phyloP scores from a whole-genome alignment of 2,888 invertebrate genomes.

The Gryllus longicercus region DNA sequence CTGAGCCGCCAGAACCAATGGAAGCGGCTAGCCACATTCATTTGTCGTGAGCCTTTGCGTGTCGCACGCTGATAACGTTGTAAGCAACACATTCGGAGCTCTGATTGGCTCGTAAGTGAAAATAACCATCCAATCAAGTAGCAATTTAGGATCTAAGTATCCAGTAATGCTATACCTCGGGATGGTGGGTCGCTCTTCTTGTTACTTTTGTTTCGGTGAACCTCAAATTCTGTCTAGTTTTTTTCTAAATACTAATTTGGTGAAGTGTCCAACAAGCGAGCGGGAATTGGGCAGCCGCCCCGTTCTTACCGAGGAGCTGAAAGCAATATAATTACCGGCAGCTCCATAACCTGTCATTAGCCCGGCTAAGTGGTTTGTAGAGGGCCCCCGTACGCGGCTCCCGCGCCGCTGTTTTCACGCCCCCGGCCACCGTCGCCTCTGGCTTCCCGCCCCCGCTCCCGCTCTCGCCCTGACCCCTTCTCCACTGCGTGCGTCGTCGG shows the following conservation, averaged over 20 bases:
- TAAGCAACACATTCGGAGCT: neutral
- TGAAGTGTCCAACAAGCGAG: conserved; percentile 1
- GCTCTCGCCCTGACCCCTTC: neutral
- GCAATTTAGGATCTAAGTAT: conserved; percentile 4
- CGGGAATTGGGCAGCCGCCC: neutral
- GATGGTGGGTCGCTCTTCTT: neutral
- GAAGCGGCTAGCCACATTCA: neutral
- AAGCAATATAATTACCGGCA: conserved; percentile 5
- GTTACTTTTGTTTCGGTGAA: neutral
- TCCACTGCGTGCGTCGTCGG: neutral
- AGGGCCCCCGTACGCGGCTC: neutral
- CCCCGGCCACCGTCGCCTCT: neutral
- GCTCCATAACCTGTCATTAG: conserved; percentile 17
- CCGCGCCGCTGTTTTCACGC: neutral
- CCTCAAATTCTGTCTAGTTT: neutral
- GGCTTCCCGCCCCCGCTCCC: neutral
- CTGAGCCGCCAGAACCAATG: neutral
- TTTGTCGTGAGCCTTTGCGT: conserved; percentile 2
- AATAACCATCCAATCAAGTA: conserved; percentile 17
- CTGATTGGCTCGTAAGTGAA: conserved; percentile 17
- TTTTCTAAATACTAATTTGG: conserved; percentile 10
- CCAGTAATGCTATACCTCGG: conserved; percentile 17
- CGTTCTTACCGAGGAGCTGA: conserved; percentile 2
- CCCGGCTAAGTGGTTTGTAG: conserved; percentile 17
- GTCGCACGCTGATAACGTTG: conserved; percentile 17